These are phyloP conservation scores for Theristicus caerulescens DNA, from an alignment of 2,113 vertebrate genomes.

Conservation along the genomic window DNA sequence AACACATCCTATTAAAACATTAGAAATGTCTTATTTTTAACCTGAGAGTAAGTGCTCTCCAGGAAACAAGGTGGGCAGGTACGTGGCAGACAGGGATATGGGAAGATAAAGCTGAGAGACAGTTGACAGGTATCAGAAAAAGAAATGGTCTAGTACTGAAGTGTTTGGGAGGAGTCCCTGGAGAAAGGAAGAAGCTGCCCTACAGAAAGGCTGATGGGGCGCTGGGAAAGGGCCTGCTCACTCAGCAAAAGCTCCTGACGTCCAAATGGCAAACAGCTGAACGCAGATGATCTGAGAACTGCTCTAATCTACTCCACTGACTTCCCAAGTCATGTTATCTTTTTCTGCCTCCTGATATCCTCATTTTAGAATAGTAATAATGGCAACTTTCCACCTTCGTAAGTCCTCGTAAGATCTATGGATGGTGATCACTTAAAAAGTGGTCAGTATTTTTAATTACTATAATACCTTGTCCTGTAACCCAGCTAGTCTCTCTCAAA, in stretches of 20 bases:
- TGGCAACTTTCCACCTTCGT: background rate
- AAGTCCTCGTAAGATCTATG: background rate
- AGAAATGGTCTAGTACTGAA: background rate
- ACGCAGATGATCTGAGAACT: background rate
- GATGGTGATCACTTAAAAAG: background rate
- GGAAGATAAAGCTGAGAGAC: background rate
- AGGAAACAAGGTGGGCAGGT: background rate
- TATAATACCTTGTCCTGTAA: background rate
- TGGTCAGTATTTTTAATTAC: background rate
- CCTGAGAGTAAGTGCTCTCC: background rate
- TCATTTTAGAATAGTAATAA: background rate
- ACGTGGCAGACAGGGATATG: background rate
- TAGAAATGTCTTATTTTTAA: background rate
- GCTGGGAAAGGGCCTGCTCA: background rate
- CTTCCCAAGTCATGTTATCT: background rate
- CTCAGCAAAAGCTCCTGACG: background rate
- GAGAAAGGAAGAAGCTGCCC: background rate
- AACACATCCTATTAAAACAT: background rate
- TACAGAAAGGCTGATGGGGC: background rate
- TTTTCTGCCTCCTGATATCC: background rate
- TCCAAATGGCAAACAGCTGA: background rate
- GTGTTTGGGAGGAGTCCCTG: background rate
- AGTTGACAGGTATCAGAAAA: background rate
- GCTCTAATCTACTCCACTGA: background rate
- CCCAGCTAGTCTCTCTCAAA: background rate